phyloP scores from a whole-genome alignment of 2,797 vertebrate species.

The Synaphobranchus kaupii region DNA sequence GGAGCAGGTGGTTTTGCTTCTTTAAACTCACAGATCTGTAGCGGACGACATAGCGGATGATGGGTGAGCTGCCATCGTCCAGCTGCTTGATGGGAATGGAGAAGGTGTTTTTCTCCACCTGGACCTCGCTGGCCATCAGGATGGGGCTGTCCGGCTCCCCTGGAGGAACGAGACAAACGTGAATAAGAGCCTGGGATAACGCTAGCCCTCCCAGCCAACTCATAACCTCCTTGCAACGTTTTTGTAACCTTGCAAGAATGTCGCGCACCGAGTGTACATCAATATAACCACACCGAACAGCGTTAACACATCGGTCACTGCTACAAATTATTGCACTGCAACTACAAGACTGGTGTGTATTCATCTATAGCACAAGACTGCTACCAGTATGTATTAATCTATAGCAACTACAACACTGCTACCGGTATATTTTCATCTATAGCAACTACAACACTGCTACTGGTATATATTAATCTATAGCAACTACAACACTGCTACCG shows the following conservation, averaged over 20 bases:
- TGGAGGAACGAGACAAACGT: conserved; percentile 10
- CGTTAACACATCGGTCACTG: neutral
- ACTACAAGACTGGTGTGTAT: neutral
- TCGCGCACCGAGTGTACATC: neutral
- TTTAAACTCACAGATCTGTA: conserved; percentile 50
- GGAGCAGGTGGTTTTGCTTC: neutral
- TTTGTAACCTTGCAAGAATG: neutral
- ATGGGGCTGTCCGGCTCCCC: conserved; percentile 53
- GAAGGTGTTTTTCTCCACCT: conserved; percentile 46
- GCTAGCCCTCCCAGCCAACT: neutral
- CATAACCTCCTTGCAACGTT: neutral
- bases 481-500: too few species aligned
- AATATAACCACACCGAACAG: neutral
- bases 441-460: too few species aligned
- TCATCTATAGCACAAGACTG: neutral
- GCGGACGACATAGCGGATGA: conserved; percentile 46
- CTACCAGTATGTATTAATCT: neutral
- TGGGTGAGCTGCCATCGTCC: conserved; percentile 39
- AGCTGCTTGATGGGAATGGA: conserved; percentile 49
- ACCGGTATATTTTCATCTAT: too few species aligned
- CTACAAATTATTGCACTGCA: neutral
- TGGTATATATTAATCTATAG: too few species aligned
- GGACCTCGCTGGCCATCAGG: conserved; percentile 31
- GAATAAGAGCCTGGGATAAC: neutral
- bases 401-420: too few species aligned